Evolutionary conservation across 1,140 invertebrate genomes (phyloP), one percentile per base, ranked within the genome.

Genomic region (Tribolium castaneum): DNA sequence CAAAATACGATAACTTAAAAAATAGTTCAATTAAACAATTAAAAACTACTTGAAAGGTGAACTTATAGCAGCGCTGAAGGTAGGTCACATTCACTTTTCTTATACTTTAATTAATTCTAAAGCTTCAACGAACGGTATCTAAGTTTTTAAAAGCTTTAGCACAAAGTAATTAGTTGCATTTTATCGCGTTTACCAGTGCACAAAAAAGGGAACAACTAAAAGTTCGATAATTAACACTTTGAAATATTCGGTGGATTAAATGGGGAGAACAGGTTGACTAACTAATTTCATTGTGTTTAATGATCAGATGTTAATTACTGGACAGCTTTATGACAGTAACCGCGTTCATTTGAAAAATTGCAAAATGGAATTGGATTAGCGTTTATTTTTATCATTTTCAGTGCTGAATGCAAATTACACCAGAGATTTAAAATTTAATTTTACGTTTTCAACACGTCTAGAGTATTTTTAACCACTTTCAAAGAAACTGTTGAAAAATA

Each of bases 171-270:
- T 50, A 9, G 3, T 1, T n/a, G 7, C 13, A 25, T 25, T 59
- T 59, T 59, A 59, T 59, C 54, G 9, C 51, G 7, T 59, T 25
- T 6, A 59, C 54, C 54, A 59, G 14, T 25, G 7, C 7, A 54
- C 3, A 16, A 54, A 16, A 54, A 54, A 54, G 16, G 2, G 14
- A 22, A 59, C 54, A 22, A 59, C 25, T 59, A 59, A 59, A 59
- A 59, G 54, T 59, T 59, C 19, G 54, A 59, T 59, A 59, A 59
- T 59, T 59, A 59, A 19, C 54, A 25, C 10, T 59, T 19, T 59
- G 30, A 59, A 59, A 25, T 22, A 59, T 59, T 30, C 51, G 12
- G 0, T 7, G 54, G 22, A 59, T 22, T 30, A 30, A 30, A 30
- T 30, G 6, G 25, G 25, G 25, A 59, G 10, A 59, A 59, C 1